Conservation (phyloP, 2,888 invertebrate genomes). For the Panzeria rudis region DNA sequence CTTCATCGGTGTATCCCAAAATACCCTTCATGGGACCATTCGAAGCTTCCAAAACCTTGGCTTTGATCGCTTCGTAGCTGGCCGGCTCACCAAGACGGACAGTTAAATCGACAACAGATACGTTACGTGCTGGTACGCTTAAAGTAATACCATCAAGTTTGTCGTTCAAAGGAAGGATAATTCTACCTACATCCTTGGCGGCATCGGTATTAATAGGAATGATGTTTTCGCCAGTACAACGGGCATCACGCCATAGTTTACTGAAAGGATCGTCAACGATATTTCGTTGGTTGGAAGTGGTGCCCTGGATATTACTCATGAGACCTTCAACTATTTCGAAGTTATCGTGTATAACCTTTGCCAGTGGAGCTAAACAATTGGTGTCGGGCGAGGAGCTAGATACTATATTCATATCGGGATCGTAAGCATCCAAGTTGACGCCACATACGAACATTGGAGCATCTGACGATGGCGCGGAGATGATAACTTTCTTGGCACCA, state of each 20-base stretch:
- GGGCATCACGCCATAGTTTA: slow-evolving; percentile 98
- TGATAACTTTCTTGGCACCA: slow-evolving; percentile 98
- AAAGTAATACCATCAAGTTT: slow-evolving; percentile 99
- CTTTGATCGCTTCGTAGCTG: slow-evolving; percentile 94
- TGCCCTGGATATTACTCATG: slow-evolving; percentile 98
- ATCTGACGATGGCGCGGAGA: slow-evolving; percentile 99
- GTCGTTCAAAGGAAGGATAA: slow-evolving; percentile 98
- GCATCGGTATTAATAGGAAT: slow-evolving; percentile 99
- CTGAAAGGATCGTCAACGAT: slow-evolving; percentile 98
- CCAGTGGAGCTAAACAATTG: slow-evolving; percentile 98
- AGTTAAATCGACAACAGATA: slow-evolving; percentile 99
- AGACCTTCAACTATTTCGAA: slow-evolving; percentile 97
- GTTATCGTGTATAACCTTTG: slow-evolving; percentile 98
- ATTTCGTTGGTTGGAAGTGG: slow-evolving; percentile 99
- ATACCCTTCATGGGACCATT: slow-evolving; percentile 95
- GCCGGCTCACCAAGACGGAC: slow-evolving; percentile 94
- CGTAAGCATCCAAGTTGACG: slow-evolving; percentile 96
- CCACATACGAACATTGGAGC: slow-evolving; percentile 99
- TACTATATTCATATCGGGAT: slow-evolving; percentile 92
- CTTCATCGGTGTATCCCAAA: slow-evolving; percentile 97
- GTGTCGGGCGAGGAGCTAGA: slow-evolving; percentile 99
- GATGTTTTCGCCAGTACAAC: slow-evolving; percentile 99
- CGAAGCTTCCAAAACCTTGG: slow-evolving; percentile 93
- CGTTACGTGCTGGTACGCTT: slow-evolving; percentile 98
- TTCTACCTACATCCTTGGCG: slow-evolving; percentile 99